These are phyloP conservation scores for Tamandua tetradactyla DNA, from an alignment of 2,797 vertebrate genomes.

Conservation along the genomic window DNA sequence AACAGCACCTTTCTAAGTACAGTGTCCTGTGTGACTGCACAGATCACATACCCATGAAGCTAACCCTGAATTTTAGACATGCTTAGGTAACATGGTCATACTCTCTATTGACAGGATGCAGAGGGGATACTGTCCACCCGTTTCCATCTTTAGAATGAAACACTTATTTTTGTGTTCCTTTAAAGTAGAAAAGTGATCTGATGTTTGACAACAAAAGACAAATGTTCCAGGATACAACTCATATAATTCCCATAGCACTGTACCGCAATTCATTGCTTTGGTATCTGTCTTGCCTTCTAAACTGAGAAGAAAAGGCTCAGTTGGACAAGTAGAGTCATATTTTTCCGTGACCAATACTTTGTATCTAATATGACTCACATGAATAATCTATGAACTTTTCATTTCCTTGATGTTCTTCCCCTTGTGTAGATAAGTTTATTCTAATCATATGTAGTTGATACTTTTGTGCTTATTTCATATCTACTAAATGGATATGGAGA, in stretches of 20 bases:
- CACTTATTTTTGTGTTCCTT: background rate
- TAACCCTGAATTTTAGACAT: background rate
- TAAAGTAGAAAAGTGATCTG: slow-evolving; percentile 21
- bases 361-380: slow-evolving; percentile 53
- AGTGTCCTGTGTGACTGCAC: background rate
- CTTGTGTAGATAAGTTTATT: slow-evolving; percentile 47
- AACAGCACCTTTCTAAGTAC: background rate
- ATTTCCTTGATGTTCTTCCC: slow-evolving; percentile 42
- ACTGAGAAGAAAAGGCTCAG: background rate
- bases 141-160: background rate
- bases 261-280: background rate
- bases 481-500: background rate
- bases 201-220: background rate
- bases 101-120: background rate
- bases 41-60: background rate
- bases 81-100: background rate
- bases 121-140: background rate
- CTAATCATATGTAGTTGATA: slow-evolving; percentile 10
- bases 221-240: background rate
- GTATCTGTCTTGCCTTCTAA: background rate
- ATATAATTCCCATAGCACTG: background rate
- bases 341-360: slow-evolving; percentile 22
- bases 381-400: slow-evolving; percentile 30
- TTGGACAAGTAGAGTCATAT: slow-evolving; percentile 13
- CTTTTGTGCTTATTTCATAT: slow-evolving; percentile 28